phyloP scores from a whole-genome alignment of 2,797 vertebrate genomes.

The Sebastes steindachneri region DNA sequence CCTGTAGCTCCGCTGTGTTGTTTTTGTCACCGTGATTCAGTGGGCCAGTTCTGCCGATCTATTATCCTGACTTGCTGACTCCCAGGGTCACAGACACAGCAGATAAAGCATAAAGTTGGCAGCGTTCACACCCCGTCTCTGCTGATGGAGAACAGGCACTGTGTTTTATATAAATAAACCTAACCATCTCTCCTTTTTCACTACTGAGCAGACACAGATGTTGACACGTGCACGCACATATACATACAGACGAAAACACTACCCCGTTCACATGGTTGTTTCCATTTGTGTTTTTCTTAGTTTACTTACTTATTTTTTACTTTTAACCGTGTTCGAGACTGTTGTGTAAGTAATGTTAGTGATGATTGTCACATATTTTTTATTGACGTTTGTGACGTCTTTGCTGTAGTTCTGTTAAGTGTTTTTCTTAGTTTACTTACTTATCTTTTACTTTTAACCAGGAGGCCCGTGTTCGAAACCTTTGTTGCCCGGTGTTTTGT shows the following conservation, averaged over 20 bases:
- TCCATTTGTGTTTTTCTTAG: too few relatives aligned
- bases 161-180: slow-evolving; percentile 48
- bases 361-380: too few relatives aligned
- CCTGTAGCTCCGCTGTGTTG: slow-evolving; percentile 1
- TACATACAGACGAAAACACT: not conserved
- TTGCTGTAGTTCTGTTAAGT: too few relatives aligned
- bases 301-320: too few relatives aligned
- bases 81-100: slow-evolving; percentile 36
- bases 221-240: not conserved
- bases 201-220: slow-evolving; percentile 55
- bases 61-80: slow-evolving; percentile 28
- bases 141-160: slow-evolving; percentile 60
- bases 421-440: too few relatives aligned
- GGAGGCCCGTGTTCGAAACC: too few relatives aligned
- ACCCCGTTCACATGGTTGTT: too few relatives aligned
- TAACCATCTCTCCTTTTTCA: slow-evolving; percentile 17
- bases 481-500: too few relatives aligned
- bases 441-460: too few relatives aligned
- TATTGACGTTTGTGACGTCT: too few relatives aligned
- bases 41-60: slow-evolving; percentile 13
- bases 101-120: slow-evolving; percentile 62
- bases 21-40: slow-evolving; percentile 42
- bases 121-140: slow-evolving; percentile 28
- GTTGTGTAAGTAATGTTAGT: too few relatives aligned
- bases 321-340: too few relatives aligned